These are phyloP conservation scores for Muscicapa adusta DNA, from an alignment of 2,113 vertebrate species.

Conservation along the genomic window DNA sequence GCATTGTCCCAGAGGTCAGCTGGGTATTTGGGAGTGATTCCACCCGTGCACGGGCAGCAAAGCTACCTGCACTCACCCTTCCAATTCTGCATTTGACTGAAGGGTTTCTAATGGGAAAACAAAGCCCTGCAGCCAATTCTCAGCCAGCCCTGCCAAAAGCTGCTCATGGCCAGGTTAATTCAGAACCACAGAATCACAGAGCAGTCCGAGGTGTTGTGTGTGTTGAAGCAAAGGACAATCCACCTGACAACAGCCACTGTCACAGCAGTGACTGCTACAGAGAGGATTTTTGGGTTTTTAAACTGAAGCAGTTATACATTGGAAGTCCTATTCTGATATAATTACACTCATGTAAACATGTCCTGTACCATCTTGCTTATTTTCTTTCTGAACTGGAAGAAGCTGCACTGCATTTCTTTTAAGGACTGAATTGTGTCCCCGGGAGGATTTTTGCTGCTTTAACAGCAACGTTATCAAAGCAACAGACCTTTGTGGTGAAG, in stretches of 20 bases:
- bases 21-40: neutral
- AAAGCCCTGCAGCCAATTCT: neutral
- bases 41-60: rapidly evolving
- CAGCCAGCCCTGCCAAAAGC: neutral
- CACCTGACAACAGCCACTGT: neutral
- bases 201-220: neutral
- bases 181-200: neutral
- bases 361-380: neutral
- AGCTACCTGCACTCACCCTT: neutral
- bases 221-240: neutral
- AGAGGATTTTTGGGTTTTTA: neutral
- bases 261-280: neutral
- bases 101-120: neutral
- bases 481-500: neutral
- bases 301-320: neutral
- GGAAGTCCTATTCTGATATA: neutral
- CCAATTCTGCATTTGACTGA: neutral
- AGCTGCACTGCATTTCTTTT: neutral
- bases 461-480: neutral
- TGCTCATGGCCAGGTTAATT: neutral
- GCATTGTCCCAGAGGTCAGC: rapidly evolving
- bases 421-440: neutral
- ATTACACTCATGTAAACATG: neutral
- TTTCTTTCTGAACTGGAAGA: neutral
- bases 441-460: neutral